Evolutionary conservation across 2,797 vertebrate species (phyloP), one percentile per base, ranked within the genome.

Genomic region (Poecilia velifera): DNA sequence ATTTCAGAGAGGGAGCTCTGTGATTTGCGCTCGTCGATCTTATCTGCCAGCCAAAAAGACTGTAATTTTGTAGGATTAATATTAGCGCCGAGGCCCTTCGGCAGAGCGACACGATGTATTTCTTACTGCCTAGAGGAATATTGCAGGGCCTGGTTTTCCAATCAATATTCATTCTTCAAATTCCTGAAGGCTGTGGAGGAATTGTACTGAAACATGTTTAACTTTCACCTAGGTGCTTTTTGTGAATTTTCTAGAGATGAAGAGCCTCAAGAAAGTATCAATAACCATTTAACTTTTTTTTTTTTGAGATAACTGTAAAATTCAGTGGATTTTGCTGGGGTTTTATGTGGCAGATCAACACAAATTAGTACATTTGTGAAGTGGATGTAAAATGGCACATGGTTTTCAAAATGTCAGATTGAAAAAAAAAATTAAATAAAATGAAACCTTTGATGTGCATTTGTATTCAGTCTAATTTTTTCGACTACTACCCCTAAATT

Each of bases 141-240:
- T 87, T 81, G 75, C 25, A 41, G 3, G 34, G 76, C 41, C 25
- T 2, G 1, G 55, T 59, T 59, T 73, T 80, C 78, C 20, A 16
- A 77, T 89, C 47, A 34, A 2, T 6, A 62, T n/a, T 76, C 82
- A 87, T 92, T 90, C 87, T 51, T 85, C 14, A 88, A 68, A 93
- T 91, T 91, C 84, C 82, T 83, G 3, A 78, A 72, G 78, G 45
- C 73, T 6, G 0, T 25, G 18, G 8, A 66, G n/a, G 4, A 22
- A 7, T 41, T 64, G 25, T 8, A 36, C 47, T 22, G 1, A 59
- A 46, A 14, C 6, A 71, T 68, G 62, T 20, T 25, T 25, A 28
- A 47, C 53, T 20, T 68, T 79, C 51, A 46, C 22, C n/a, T 72
- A 3, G 1, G 7, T 25, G 45, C 55, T 78, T 34, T 45, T 46